Conservation (phyloP, 2,888 invertebrate species). For the Thymelicus sylvestris region DNA sequence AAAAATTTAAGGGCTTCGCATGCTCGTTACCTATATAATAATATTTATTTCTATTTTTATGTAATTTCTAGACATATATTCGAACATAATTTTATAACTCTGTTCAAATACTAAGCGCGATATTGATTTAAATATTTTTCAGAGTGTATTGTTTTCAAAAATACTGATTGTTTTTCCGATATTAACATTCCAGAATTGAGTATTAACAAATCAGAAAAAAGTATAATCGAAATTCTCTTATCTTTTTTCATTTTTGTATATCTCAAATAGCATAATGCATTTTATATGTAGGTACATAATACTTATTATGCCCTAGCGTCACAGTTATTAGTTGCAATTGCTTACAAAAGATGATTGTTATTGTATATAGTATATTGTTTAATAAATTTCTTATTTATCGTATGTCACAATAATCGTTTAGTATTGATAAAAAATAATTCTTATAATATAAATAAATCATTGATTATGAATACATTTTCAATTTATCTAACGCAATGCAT, state of each 20-base stretch:
- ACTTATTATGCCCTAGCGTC: background rate
- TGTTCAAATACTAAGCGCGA: constrained; percentile 2
- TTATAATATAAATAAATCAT: background rate
- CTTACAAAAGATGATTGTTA: constrained; percentile 4
- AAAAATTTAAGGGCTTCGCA: background rate
- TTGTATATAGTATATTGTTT: constrained; percentile 11
- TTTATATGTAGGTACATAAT: background rate
- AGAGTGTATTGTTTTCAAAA: background rate
- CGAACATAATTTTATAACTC: background rate
- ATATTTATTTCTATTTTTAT: background rate
- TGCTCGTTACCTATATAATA: background rate
- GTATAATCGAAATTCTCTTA: background rate
- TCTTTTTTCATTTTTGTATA: background rate
- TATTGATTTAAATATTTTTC: background rate
- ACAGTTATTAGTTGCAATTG: constrained; percentile 13
- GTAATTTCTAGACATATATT: background rate
- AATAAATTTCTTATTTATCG: constrained; percentile 6
- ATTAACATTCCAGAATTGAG: constrained; percentile 11
- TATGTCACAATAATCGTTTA: constrained; percentile 11
- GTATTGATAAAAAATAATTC: constrained; percentile 4
- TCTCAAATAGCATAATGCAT: background rate
- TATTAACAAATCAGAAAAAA: background rate
- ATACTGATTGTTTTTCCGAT: background rate
- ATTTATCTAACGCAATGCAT: background rate
- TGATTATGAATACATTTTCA: constrained; percentile 1